Conservation (phyloP, 2,888 invertebrate genomes). For the Unio delphinus region DNA sequence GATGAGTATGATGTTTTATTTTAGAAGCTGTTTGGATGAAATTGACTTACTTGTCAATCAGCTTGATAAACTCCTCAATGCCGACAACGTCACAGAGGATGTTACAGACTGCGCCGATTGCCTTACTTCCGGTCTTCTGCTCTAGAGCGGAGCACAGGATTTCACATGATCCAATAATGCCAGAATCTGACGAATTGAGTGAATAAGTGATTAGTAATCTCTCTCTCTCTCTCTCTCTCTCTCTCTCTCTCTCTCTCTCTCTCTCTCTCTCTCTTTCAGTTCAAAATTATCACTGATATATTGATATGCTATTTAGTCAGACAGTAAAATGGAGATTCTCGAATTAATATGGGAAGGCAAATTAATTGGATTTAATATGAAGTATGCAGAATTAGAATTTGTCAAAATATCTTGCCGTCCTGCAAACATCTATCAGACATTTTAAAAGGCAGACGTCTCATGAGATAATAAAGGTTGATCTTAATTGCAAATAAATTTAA, state of each 20-base stretch:
- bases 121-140: conserved; percentile 50
- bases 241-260: conserved; percentile 2
- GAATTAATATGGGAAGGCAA: not conserved
- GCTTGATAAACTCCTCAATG: conserved; percentile 55
- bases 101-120: conserved; percentile 49
- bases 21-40: not conserved
- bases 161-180: conserved; percentile 54
- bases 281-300: not conserved
- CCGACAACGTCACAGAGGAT: conserved; percentile 60
- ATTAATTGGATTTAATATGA: not conserved
- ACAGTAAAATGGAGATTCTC: not conserved
- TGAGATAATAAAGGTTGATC: too few species aligned
- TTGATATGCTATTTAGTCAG: not conserved
- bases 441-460: not conserved
- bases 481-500: too few species aligned
- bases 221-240: conserved; percentile 4
- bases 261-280: not conserved
- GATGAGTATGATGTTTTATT: too few species aligned
- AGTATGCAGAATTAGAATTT: not conserved
- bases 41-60: conserved; percentile 46
- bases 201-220: not conserved
- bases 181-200: conserved; percentile 32
- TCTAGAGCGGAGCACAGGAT: conserved; percentile 46
- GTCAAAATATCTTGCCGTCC: not conserved
- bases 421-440: not conserved